These are phyloP conservation scores for Enteromius radiatus DNA, from an alignment of 2,797 vertebrate species.

Conservation along the genomic window DNA sequence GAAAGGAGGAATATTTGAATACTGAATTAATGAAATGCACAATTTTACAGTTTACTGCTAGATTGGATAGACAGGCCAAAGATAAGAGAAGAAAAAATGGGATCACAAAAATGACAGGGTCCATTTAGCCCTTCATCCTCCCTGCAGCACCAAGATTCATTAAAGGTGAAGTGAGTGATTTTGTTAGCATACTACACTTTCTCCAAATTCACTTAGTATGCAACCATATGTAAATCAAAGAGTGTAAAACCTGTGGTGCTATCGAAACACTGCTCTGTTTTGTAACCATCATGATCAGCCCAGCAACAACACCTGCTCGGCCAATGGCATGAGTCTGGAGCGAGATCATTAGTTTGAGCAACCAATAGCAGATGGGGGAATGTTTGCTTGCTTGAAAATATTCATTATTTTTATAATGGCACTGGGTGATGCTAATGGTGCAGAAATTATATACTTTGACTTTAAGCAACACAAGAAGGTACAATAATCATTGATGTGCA, in stretches of 20 bases:
- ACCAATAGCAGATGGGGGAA: not conserved
- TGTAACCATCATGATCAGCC: not conserved
- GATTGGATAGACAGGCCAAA: not conserved
- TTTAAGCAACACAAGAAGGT: not conserved
- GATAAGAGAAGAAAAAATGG: not conserved
- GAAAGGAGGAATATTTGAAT: conserved; percentile 18
- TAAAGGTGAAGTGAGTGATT: not conserved
- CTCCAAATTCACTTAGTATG: not conserved
- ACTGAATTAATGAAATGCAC: conserved; percentile 17
- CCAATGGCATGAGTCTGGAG: not conserved
- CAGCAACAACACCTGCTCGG: not conserved
- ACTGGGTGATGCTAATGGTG: not conserved
- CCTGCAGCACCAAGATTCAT: not conserved
- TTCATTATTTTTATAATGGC: not conserved
- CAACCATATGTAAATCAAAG: not conserved
- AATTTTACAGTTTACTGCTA: conserved; percentile 9
- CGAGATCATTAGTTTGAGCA: not conserved
- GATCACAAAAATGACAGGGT: not conserved
- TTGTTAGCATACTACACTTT: not conserved
- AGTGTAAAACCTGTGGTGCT: not conserved
- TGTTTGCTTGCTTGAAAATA: not conserved
- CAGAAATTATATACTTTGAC: not conserved
- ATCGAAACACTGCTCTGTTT: not conserved
- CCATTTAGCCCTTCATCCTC: not conserved
- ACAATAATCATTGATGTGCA: conserved; percentile 3